Evolutionary conservation across 30 jellyfish, hydroid and myxozoan species (phyloP), one percentile per base, ranked within the genome.

Genomic region (Nemopilema nomurai): DNA sequence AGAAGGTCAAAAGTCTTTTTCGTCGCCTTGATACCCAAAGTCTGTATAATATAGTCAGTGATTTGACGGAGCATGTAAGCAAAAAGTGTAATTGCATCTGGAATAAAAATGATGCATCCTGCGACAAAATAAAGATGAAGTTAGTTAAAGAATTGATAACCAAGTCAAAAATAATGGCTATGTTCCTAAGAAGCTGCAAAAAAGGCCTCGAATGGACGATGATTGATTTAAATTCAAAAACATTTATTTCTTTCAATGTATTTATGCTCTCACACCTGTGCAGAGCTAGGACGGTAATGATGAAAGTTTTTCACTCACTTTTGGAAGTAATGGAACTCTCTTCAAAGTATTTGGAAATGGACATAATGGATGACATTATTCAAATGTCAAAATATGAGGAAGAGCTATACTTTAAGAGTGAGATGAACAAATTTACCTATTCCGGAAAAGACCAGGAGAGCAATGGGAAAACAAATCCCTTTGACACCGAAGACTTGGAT

Each of bases 221-320:
- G 16, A 25, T 41, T 1, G 73, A 79, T 32, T 27, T 79, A 8
- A 49, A 62, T 20, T 79, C 72, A 13, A 68, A 29, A 25, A 79
- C 78, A 0, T 79, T 79, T 66, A 24, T 64, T 1, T 23, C 89
- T 23, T 79, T 64, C 51, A 23, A 79, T 33, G 24, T 28, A 9
- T 79, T 79, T 23, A 9, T 79, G 30, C 32, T 79, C 20, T 26
- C 89, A 18, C 71, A 66, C 27, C 63, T 79, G 6, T 63, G 71
- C 63, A 32, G 86, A 49, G 29, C 29, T 6, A 76, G 76, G 51
- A 57, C 66, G 0, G 76, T 76, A 4, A n/a, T 53, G 76, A 26
- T 76, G 19, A 31, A 67, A 41, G 57, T 41, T 13, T 41, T 41
- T 41, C 57, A 41, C 57, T 41, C 57, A 41, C 57, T 41, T 41